A percentile compares a stretch with the other conserved stretches of the same genome.
These are phyloP conservation scores for Amblyjoppa proteus DNA, from an alignment of 2,888 invertebrate genomes.

Conservation along the genomic window DNA sequence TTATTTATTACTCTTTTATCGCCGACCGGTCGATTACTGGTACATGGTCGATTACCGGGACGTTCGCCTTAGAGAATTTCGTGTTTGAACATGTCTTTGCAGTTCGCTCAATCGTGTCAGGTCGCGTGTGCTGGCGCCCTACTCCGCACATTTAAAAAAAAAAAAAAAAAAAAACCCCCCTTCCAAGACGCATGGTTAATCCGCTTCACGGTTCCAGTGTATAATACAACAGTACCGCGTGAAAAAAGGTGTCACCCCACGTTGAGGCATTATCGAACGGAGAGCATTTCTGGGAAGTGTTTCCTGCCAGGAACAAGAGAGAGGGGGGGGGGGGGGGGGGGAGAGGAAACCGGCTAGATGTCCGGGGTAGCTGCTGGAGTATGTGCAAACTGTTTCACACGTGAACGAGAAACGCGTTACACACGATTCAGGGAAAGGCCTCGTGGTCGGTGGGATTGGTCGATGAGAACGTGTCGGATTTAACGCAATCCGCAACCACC, in stretches of 20 bases:
- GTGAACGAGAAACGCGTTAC: constrained; percentile 2
- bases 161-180: too few species aligned
- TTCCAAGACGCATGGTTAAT: too few species aligned
- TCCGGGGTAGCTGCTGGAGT: neutral
- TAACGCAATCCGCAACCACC: constrained; percentile 57
- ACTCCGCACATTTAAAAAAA: too few species aligned
- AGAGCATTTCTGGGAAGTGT: neutral
- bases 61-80: too few species aligned
- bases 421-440: constrained; percentile 41
- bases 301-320: neutral
- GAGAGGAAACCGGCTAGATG: neutral
- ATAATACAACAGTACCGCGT: neutral
- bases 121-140: too few species aligned
- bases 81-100: too few species aligned
- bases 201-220: too few species aligned
- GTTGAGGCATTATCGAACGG: neutral
- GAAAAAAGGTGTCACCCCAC: neutral
- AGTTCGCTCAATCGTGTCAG: too few species aligned
- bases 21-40: too few species aligned
- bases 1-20: too few species aligned
- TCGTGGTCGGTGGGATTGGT: constrained; percentile 32
- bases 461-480: constrained; percentile 45
- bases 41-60: too few species aligned
- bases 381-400: constrained; percentile 21
- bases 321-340: too few species aligned